Evolutionary conservation across 1,140 invertebrate genomes (phyloP).

Genomic region (Leptopilina clavipes): DNA sequence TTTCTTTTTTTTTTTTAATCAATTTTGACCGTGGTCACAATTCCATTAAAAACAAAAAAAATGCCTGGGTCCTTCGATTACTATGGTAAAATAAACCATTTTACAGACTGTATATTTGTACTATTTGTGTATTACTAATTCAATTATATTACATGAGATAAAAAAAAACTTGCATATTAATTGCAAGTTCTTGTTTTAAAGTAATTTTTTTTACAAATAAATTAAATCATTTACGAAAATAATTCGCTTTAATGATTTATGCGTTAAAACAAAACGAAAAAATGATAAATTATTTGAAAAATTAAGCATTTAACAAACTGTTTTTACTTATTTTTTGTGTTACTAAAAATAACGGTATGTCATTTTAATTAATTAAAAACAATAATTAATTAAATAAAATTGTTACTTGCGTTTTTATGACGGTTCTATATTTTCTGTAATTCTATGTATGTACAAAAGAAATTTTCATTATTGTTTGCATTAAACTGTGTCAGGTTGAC

Average conservation of each 20-base stretch:
- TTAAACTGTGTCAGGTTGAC: constrained; percentile 58
- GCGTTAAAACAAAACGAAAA: too few species aligned
- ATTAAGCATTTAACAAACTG: too few species aligned
- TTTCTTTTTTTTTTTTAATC: too few species aligned
- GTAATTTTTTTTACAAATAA: constrained; percentile 12
- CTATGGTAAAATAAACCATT: constrained; percentile 4
- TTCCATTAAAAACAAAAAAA: too few species aligned
- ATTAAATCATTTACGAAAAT: neutral
- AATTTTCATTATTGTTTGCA: neutral
- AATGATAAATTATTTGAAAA: too few species aligned
- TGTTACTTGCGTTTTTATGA: neutral
- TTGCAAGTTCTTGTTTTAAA: neutral
- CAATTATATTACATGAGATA: neutral
- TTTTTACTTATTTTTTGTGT: too few species aligned
- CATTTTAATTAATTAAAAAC: too few species aligned
- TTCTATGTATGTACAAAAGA: neutral
- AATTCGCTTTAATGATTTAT: neutral
- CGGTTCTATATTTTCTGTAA: neutral
- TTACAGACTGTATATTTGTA: constrained; percentile 33
- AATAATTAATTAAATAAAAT: neutral
- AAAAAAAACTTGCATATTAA: neutral
- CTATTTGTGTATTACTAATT: constrained; percentile 23
- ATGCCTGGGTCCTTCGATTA: neutral
- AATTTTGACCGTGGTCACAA: too few species aligned
- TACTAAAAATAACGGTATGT: too few species aligned